These are phyloP conservation scores for Oryzias sinensis DNA, from an alignment of 2,797 vertebrate genomes.

Conservation along the genomic window DNA sequence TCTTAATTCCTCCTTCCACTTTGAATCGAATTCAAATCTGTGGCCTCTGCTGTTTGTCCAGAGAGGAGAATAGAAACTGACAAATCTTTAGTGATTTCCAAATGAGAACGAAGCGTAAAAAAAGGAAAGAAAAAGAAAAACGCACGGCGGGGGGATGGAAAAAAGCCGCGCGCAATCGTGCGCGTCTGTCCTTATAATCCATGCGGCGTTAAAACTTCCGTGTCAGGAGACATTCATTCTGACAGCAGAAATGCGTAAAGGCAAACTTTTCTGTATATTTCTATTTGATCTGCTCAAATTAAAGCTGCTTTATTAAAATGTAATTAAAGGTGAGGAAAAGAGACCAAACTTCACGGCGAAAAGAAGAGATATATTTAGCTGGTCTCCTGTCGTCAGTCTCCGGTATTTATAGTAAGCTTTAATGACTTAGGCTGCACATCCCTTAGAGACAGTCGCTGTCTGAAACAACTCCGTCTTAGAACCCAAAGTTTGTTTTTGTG, in stretches of 20 bases:
- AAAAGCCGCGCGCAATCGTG: constrained; percentile 6
- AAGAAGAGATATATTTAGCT: constrained; percentile 33
- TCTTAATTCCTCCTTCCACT: constrained; percentile 64
- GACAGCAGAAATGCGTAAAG: background rate
- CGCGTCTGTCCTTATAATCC: constrained; percentile 22
- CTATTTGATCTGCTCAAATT: background rate
- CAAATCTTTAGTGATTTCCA: constrained; percentile 35
- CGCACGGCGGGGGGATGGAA: constrained; percentile 13
- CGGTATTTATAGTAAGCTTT: constrained; percentile 39
- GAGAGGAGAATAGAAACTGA: constrained; percentile 17
- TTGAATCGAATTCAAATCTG: constrained; percentile 54
- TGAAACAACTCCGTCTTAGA: background rate
- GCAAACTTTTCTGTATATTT: background rate
- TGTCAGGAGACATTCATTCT: constrained; percentile 6
- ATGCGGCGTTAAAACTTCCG: constrained; percentile 9
- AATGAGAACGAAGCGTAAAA: constrained; percentile 30
- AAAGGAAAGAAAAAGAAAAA: too few relatives aligned
- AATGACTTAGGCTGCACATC: constrained; percentile 22
- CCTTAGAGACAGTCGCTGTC: constrained; percentile 1
- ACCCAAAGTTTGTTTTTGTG: background rate
- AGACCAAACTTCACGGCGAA: constrained; percentile 6
- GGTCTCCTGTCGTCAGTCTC: constrained; percentile 5
- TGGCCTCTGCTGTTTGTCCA: constrained; percentile 60
- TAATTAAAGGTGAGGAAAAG: constrained; percentile 30
- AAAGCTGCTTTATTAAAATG: constrained; percentile 3